phyloP scores from a whole-genome alignment of 1,140 invertebrate genomes.

The Ruditapes philippinarum region DNA sequence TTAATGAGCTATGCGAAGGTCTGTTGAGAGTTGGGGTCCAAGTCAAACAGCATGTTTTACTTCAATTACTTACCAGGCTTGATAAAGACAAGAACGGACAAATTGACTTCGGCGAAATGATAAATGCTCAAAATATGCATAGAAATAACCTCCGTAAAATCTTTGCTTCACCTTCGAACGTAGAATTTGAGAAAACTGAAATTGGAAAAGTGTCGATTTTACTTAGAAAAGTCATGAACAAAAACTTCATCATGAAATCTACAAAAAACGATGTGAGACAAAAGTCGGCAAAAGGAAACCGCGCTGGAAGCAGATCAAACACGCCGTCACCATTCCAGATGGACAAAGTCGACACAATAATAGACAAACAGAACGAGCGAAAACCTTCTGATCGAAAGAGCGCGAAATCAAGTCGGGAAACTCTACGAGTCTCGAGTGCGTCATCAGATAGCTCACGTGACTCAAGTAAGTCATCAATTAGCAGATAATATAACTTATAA shows the following conservation, averaged over 20 bases:
- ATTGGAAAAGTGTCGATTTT: slow-evolving; percentile 27
- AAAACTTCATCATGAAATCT: slow-evolving; percentile 20
- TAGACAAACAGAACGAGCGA: too few species aligned
- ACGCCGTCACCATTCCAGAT: slow-evolving; percentile 1
- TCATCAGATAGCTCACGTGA: too few species aligned
- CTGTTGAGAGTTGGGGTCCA: slow-evolving; percentile 36
- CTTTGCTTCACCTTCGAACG: background rate
- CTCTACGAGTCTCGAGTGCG: too few species aligned
- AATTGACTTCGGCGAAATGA: slow-evolving; percentile 42
- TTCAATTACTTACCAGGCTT: slow-evolving; percentile 12
- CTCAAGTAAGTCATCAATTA: too few species aligned
- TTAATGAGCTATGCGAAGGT: slow-evolving; percentile 48
- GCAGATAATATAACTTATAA: too few species aligned
- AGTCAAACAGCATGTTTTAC: background rate
- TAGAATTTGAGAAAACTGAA: slow-evolving; percentile 35
- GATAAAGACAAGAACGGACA: slow-evolving; percentile 10
- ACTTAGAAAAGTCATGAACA: slow-evolving; percentile 6
- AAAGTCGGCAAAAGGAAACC: background rate
- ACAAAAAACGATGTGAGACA: background rate
- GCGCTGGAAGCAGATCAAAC: background rate
- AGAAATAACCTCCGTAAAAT: background rate
- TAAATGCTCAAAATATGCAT: slow-evolving; percentile 34
- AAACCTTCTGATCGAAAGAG: too few species aligned
- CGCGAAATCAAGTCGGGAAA: too few species aligned
- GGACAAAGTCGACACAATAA: background rate